Percentiles rank a stretch among this genome's conserved stretches.
Evolutionary conservation across 2,797 vertebrate species (phyloP).

Genomic region (Synanceia verrucosa): DNA sequence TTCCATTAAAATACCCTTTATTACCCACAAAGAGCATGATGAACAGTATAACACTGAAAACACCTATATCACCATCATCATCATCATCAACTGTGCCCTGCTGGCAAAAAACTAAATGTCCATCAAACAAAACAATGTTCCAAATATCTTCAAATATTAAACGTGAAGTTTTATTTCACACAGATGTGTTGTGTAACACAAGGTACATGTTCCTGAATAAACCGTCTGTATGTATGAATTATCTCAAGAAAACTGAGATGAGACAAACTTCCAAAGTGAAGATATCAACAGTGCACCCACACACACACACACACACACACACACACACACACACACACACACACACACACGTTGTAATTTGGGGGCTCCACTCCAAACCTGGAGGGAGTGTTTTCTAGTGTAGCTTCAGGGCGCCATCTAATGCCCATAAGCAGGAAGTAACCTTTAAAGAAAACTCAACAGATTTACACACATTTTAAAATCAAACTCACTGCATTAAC

Average conservation of each 20-base stretch:
- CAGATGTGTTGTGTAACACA: conserved; percentile 6
- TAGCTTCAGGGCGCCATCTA: conserved; percentile 53
- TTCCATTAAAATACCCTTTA: conserved; percentile 46
- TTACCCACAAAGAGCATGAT: conserved; percentile 30
- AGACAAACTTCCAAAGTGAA: conserved; percentile 23
- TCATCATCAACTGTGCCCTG: no score
- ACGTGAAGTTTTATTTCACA: conserved; percentile 1
- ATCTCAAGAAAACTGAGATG: conserved; percentile 39
- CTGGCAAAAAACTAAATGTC: conserved; percentile 2
- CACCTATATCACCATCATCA: conserved; percentile 30
- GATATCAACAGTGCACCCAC: no score
- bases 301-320: no score
- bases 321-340: no score
- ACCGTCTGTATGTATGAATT: conserved; percentile 17
- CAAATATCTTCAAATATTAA: conserved; percentile 7
- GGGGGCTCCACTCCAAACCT: background rate
- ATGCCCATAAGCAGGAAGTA: conserved; percentile 39
- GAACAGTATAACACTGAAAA: conserved; percentile 32
- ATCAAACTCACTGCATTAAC: conserved; percentile 21
- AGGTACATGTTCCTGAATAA: conserved; percentile 15
- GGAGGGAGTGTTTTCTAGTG: background rate
- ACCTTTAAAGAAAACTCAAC: conserved; percentile 4
- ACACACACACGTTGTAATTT: no score
- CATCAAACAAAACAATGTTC: conserved; percentile 10
- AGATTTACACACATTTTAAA: conserved; percentile 31